Evolutionary conservation across 2,797 vertebrate genomes (phyloP).

Genomic region (Eutrigla gurnardus): DNA sequence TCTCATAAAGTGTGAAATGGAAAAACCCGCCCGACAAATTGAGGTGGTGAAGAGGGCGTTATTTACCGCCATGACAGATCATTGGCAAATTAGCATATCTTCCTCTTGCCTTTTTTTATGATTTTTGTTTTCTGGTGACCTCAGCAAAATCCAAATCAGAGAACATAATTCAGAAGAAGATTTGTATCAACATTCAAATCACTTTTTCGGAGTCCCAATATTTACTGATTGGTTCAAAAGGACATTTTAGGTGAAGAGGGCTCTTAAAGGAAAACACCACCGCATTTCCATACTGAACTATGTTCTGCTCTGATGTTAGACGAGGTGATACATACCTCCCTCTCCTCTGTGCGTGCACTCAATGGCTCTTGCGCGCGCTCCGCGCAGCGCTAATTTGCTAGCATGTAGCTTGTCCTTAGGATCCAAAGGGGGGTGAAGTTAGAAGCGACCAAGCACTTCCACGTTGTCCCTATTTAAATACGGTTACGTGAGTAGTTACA

Average conservation of each 20-base stretch:
- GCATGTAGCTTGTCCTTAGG: too few relatives aligned
- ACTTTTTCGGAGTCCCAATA: neutral
- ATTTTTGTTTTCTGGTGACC: neutral
- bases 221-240: neutral
- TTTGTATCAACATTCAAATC: neutral
- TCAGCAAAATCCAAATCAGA: neutral
- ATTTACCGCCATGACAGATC: constrained; percentile 7
- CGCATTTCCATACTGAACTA: too few relatives aligned
- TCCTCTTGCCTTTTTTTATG: neutral
- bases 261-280: too few relatives aligned
- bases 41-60: neutral
- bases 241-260: neutral
- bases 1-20: constrained; percentile 36
- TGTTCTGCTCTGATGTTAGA: too few relatives aligned
- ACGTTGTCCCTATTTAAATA: too few relatives aligned
- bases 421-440: too few relatives aligned
- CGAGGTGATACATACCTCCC: too few relatives aligned
- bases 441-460: too few relatives aligned
- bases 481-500: too few relatives aligned
- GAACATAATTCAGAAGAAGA: neutral
- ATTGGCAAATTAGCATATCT: constrained; percentile 13
- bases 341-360: too few relatives aligned
- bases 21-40: constrained; percentile 11
- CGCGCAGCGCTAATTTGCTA: too few relatives aligned
- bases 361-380: too few relatives aligned